Percentiles rank a stretch among this genome's conserved stretches.
Evolutionary conservation across 1,140 invertebrate species (phyloP).

Genomic region (Wasmannia auropunctata): DNA sequence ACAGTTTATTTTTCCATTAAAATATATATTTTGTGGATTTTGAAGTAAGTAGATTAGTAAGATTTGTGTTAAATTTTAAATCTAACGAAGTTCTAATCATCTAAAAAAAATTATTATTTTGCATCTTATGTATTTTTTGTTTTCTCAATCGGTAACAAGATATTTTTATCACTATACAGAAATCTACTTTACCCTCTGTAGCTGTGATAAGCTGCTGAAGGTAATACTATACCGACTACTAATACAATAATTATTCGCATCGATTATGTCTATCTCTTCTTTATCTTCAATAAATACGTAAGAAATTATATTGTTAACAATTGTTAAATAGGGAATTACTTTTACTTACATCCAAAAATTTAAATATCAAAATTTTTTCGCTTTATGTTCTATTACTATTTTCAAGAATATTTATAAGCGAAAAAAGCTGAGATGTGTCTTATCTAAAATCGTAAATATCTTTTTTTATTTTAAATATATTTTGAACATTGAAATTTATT

Average conservation of each 20-base stretch:
- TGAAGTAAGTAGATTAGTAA: neutral
- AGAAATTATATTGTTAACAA: neutral
- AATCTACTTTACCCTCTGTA: constrained; percentile 20
- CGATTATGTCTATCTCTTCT: neutral
- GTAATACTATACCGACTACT: neutral
- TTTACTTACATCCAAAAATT: constrained; percentile 1
- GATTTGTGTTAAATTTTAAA: neutral
- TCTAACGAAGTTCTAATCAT: neutral
- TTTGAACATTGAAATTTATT: neutral
- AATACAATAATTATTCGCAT: neutral
- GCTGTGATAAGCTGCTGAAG: neutral
- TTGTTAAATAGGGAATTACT: neutral
- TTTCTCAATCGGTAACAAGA: neutral
- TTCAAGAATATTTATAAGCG: neutral
- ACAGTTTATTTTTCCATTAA: neutral
- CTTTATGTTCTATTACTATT: neutral
- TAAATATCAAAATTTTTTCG: neutral
- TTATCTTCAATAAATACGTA: neutral
- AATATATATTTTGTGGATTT: neutral
- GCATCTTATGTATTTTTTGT: neutral
- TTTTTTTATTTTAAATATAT: neutral
- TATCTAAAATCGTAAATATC: neutral
- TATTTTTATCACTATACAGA: neutral
- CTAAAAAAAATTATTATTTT: neutral
- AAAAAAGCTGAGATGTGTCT: neutral